Evolutionary conservation across 2,888 invertebrate genomes (phyloP).

Genomic region (Nymphalis urticae): DNA sequence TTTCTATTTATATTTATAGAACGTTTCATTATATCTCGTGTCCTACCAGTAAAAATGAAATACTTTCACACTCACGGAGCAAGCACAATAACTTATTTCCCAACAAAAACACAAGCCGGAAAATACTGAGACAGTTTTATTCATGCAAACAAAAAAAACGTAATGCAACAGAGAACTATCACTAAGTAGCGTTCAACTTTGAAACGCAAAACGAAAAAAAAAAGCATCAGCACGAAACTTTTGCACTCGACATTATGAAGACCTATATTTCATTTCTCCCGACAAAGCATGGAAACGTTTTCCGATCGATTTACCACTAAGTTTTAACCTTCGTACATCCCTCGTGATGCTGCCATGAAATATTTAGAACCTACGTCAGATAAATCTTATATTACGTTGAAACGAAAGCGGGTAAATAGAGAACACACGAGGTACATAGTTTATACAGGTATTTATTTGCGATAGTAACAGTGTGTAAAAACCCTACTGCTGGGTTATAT

Average conservation of each 20-base stretch:
- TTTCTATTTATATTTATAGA: background rate
- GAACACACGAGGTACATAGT: background rate
- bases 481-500: too few relatives aligned
- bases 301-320: conserved; percentile 43
- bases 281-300: conserved; percentile 34
- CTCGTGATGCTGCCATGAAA: conserved; percentile 12
- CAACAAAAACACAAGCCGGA: conserved; percentile 9
- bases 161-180: conserved; percentile 17
- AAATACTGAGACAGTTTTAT: conserved; percentile 19
- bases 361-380: conserved; percentile 10
- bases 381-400: conserved; percentile 2
- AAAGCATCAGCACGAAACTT: conserved; percentile 22
- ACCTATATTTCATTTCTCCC: conserved; percentile 31
- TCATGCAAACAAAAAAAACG: conserved; percentile 11
- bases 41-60: background rate
- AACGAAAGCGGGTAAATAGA: background rate
- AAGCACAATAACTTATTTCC: conserved; percentile 1
- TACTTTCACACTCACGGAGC: conserved; percentile 6
- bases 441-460: too few relatives aligned
- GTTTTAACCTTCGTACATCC: conserved; percentile 27
- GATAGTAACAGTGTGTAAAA: too few relatives aligned
- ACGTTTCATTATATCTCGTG: background rate
- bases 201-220: conserved; percentile 21
- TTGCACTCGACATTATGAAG: conserved; percentile 26
- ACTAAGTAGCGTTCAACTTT: conserved; percentile 23